Conservation (phyloP, 2,113 vertebrate species). For the Oxyura jamaicensis region DNA sequence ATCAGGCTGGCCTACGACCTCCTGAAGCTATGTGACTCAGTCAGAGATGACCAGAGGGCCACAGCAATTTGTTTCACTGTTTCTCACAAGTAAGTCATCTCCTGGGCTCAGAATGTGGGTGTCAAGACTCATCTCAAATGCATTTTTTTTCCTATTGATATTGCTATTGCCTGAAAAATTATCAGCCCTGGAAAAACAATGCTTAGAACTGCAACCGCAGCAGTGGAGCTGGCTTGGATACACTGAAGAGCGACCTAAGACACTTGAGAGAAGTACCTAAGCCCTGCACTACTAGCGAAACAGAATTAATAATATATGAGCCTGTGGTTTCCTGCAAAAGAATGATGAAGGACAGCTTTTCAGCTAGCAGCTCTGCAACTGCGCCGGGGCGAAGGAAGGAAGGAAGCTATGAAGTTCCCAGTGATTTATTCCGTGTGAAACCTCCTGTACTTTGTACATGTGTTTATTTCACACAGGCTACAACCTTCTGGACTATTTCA, state of each 20-base stretch:
- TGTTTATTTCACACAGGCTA: slow-evolving; percentile 20
- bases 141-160: neutral
- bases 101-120: neutral
- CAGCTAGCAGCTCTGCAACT: slow-evolving; percentile 11
- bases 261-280: neutral
- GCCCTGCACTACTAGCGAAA: neutral
- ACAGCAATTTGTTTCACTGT: neutral
- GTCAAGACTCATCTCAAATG: slow-evolving; percentile 5
- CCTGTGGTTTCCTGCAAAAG: neutral
- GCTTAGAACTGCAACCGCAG: neutral
- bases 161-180: neutral
- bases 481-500: slow-evolving; percentile 21
- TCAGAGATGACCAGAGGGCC: neutral
- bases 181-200: neutral
- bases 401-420: neutral
- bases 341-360: slow-evolving; percentile 30
- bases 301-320: slow-evolving; percentile 32
- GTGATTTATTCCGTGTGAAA: slow-evolving; percentile 28
- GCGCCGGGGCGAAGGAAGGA: neutral
- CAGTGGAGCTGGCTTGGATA: neutral
- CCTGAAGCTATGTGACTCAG: neutral
- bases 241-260: neutral
- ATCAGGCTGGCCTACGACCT: neutral
- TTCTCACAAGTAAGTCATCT: neutral
- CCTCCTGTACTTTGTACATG: neutral